These are phyloP conservation scores for Chrysogorgia sp. DNA, from an alignment of 92 coral and sea anemone genomes.

Conservation along the genomic window DNA sequence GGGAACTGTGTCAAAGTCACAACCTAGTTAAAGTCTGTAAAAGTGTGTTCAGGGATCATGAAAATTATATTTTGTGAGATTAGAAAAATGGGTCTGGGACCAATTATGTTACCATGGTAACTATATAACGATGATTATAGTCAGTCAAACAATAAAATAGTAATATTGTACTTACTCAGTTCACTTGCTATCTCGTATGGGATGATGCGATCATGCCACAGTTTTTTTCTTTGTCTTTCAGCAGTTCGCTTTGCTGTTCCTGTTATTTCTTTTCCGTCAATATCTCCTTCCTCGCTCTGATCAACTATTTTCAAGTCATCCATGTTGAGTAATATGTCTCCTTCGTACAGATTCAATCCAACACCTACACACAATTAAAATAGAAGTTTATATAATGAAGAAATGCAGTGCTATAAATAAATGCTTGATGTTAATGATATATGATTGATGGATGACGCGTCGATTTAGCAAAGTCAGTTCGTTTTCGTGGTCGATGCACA, in stretches of 20 bases:
- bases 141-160: no score
- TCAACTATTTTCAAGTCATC: slow-evolving; percentile 53
- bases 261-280: neutral
- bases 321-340: slow-evolving; percentile 79
- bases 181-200: slow-evolving; percentile 86
- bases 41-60: no score
- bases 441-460: no score
- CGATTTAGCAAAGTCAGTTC: no score
- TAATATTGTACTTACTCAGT: slow-evolving; percentile 71
- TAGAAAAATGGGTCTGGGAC: no score
- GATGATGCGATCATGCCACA: slow-evolving; percentile 80
- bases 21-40: no score
- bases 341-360: slow-evolving; percentile 62
- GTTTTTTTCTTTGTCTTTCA: slow-evolving; percentile 77
- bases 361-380: neutral
- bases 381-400: neutral
- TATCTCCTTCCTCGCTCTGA: slow-evolving; percentile 6
- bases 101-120: no score
- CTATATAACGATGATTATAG: no score
- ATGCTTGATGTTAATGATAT: neutral
- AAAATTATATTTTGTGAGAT: no score
- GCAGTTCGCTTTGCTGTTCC: slow-evolving; percentile 64
- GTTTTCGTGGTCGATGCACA: no score
- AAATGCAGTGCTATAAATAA: neutral
- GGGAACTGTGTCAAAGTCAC: no score